These are phyloP conservation scores for Panurus biarmicus DNA, from an alignment of 2,113 vertebrate species.

Conservation along the genomic window DNA sequence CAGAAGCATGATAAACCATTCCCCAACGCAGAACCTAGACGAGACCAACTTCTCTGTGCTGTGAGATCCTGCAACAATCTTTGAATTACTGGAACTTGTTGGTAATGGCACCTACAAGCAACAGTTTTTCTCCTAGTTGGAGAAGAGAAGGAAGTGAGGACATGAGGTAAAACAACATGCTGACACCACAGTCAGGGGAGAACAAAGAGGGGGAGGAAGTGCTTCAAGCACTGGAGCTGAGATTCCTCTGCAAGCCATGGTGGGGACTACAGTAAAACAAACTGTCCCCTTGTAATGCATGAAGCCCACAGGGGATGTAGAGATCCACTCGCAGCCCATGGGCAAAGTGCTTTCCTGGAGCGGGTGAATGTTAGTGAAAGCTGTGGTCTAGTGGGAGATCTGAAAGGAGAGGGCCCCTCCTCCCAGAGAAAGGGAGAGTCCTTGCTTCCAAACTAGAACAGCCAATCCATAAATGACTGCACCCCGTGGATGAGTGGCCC, in stretches of 20 bases:
- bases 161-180: neutral
- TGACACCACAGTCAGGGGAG: neutral
- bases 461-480: neutral
- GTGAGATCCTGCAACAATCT: neutral
- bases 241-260: neutral
- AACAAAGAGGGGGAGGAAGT: neutral
- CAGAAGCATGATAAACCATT: neutral
- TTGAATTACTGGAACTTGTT: neutral
- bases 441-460: neutral
- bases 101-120: neutral
- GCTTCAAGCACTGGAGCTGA: accelerated
- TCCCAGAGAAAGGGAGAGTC: neutral
- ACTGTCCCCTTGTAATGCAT: too few species aligned
- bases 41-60: neutral
- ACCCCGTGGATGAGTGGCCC: neutral
- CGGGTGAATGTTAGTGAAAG: neutral
- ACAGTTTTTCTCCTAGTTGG: neutral
- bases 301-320: neutral
- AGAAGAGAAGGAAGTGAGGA: neutral
- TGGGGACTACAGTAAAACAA: neutral
- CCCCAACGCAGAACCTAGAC: accelerated
- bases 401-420: neutral
- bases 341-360: neutral
- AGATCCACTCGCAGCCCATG: neutral
- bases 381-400: neutral